Conservation (phyloP, 2,888 invertebrate genomes). For the Drosophila affinis region DNA sequence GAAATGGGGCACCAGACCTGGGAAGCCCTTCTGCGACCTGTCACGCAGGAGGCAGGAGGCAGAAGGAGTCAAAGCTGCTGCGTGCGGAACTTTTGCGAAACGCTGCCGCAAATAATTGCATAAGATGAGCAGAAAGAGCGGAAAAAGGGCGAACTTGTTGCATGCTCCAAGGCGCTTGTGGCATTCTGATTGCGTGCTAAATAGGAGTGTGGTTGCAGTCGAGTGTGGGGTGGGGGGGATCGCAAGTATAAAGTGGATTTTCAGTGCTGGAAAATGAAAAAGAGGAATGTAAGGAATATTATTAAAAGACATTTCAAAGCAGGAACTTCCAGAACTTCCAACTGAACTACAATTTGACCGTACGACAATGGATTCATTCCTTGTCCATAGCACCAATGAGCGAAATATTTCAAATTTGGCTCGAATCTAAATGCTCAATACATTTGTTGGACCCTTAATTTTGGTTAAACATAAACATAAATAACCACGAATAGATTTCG, state of each 20-base stretch:
- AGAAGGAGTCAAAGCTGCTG: constrained; percentile 59
- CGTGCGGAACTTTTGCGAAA: constrained; percentile 55
- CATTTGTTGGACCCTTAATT: too few species aligned
- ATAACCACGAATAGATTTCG: too few species aligned
- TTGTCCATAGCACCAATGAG: too few species aligned
- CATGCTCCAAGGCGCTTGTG: constrained; percentile 34
- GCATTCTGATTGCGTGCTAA: constrained; percentile 47
- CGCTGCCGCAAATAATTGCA: constrained; percentile 62
- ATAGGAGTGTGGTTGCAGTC: constrained; percentile 3
- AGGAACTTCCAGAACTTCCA: too few species aligned
- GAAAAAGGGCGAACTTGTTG: constrained; percentile 55
- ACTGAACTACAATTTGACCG: too few species aligned
- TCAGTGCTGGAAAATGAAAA: not conserved
- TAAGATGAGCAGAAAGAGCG: constrained; percentile 46
- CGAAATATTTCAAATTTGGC: too few species aligned
- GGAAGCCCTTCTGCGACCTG: constrained; percentile 39
- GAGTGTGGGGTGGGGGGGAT: not conserved
- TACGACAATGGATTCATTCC: too few species aligned
- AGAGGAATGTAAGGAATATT: too few species aligned
- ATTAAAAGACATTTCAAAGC: too few species aligned
- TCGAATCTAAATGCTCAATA: too few species aligned
- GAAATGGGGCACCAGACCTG: constrained; percentile 47
- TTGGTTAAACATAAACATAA: too few species aligned
- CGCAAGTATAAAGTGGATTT: not conserved
- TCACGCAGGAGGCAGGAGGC: constrained; percentile 27